These are phyloP conservation scores for Tragopan temminckii DNA, from an alignment of 2,797 vertebrate species.

Conservation along the genomic window DNA sequence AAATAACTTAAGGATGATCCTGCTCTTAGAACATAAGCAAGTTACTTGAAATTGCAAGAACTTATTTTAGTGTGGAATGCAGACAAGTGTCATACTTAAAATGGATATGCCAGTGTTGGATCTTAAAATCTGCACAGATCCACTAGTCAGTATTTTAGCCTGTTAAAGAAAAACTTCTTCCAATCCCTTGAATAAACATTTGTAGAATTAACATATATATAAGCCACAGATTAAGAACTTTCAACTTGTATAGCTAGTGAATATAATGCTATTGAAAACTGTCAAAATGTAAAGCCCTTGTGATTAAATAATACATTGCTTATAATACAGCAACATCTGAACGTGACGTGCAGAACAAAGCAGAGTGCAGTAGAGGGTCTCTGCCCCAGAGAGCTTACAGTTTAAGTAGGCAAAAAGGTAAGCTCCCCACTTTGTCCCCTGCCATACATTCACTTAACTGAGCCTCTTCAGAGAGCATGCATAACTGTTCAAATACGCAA, in stretches of 20 bases:
- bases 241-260: not conserved
- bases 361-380: not conserved
- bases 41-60: slow-evolving; percentile 14
- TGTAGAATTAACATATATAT: not conserved
- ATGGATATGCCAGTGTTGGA: not conserved
- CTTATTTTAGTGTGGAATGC: not conserved
- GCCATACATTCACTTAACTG: not conserved
- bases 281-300: not conserved
- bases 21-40: slow-evolving; percentile 22
- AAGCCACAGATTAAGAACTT: not conserved
- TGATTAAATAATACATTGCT: not conserved
- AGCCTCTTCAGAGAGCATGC: not conserved
- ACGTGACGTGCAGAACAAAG: not conserved
- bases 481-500: not conserved
- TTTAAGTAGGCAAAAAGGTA: not conserved
- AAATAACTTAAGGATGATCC: slow-evolving; percentile 10
- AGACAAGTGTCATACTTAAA: not conserved
- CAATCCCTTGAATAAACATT: not conserved
- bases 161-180: not conserved
- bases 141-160: not conserved
- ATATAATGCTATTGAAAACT: not conserved
- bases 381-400: not conserved
- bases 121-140: not conserved
- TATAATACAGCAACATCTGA: not conserved
- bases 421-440: not conserved